Conservation (phyloP, 2,888 invertebrate genomes). For the Melanargia galathea region DNA sequence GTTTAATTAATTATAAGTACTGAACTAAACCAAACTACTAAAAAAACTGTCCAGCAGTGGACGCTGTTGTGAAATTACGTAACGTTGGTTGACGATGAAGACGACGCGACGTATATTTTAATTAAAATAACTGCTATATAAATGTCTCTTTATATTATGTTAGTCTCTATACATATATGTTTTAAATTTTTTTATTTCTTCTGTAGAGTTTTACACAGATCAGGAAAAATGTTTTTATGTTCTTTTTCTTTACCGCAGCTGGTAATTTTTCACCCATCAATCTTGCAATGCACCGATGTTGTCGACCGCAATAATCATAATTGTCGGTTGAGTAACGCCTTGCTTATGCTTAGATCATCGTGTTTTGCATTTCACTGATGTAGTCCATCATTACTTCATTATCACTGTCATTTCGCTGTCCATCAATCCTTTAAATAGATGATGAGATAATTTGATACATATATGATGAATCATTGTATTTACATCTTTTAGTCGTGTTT, state of each 20-base stretch:
- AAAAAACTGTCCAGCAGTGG: no score
- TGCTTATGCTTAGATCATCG: slow-evolving; percentile 55
- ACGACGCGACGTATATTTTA: no score
- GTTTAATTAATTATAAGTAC: no score
- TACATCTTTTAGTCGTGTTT: not conserved
- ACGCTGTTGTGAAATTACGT: no score
- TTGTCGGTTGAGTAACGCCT: slow-evolving; percentile 63
- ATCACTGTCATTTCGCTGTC: slow-evolving; percentile 56
- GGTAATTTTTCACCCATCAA: slow-evolving; percentile 47
- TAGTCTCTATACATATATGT: not conserved
- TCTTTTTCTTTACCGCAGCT: slow-evolving; percentile 25
- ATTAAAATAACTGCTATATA: no score
- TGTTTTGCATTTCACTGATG: slow-evolving; percentile 56
- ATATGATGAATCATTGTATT: slow-evolving; percentile 51
- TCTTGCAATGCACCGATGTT: slow-evolving; percentile 55
- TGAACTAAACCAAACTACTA: no score
- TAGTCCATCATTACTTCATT: slow-evolving; percentile 51
- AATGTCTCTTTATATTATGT: no score
- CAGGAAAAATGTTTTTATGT: not conserved
- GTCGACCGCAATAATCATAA: slow-evolving; percentile 57
- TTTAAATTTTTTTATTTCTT: not conserved
- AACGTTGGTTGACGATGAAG: no score
- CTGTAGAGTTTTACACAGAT: not conserved
- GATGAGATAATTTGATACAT: slow-evolving; percentile 53
- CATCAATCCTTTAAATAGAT: slow-evolving; percentile 55